phyloP scores from a whole-genome alignment of 2,888 invertebrate genomes.

The Meteorus cinctellus region DNA sequence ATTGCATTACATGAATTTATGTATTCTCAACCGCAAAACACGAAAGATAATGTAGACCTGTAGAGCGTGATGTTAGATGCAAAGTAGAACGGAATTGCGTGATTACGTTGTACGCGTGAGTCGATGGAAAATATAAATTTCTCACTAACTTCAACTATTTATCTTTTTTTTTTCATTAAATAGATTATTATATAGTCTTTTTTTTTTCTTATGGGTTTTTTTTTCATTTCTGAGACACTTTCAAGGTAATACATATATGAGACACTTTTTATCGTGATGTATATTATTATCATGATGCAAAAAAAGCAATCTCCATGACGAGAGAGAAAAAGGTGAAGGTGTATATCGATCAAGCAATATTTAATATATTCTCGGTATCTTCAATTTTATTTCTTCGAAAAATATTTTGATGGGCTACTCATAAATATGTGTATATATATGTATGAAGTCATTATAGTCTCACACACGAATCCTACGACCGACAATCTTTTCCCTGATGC shows the following conservation, averaged over 20 bases:
- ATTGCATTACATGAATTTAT: slow-evolving; percentile 24
- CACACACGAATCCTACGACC: slow-evolving; percentile 51
- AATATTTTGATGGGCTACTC: slow-evolving; percentile 62
- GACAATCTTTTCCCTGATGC: slow-evolving; percentile 7
- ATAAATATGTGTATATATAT: slow-evolving; percentile 35
- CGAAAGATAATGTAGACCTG: slow-evolving; percentile 11
- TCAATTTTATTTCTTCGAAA: slow-evolving; percentile 63
- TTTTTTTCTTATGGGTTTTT: neutral
- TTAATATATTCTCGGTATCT: slow-evolving; percentile 61
- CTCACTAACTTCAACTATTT: slow-evolving; percentile 9
- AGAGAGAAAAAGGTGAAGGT: slow-evolving; percentile 12
- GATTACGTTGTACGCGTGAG: slow-evolving; percentile 40
- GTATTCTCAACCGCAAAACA: slow-evolving; percentile 6
- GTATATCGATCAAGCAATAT: slow-evolving; percentile 53
- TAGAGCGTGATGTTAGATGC: slow-evolving; percentile 38
- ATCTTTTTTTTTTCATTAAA: slow-evolving; percentile 9
- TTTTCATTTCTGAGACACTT: neutral
- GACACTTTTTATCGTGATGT: slow-evolving; percentile 1
- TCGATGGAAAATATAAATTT: slow-evolving; percentile 33
- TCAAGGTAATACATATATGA: neutral
- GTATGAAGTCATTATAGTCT: slow-evolving; percentile 20
- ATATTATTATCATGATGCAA: slow-evolving; percentile 4
- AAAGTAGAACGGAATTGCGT: slow-evolving; percentile 47
- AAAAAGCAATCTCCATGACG: slow-evolving; percentile 13
- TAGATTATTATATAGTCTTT: neutral